phyloP scores from a whole-genome alignment of 2,888 invertebrate species.

The Eristalinus sepulchralis region DNA sequence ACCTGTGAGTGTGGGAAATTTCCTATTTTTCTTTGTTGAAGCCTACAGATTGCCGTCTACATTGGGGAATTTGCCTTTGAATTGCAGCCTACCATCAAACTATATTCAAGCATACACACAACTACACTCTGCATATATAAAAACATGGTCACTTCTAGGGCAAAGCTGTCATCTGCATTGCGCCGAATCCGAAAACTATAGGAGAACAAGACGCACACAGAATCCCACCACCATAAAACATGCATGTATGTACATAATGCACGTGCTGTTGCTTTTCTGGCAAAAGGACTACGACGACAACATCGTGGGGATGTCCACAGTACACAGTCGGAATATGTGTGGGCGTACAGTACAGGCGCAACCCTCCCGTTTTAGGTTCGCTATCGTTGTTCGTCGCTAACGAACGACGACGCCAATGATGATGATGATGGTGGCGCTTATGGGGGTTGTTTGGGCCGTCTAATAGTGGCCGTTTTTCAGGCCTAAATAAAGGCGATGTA shows the following conservation, averaged over 20 bases:
- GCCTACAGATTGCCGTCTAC: slow-evolving; percentile 28
- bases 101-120: neutral
- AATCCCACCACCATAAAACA: slow-evolving; percentile 25
- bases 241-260: slow-evolving; percentile 64
- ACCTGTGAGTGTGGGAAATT: slow-evolving; percentile 13
- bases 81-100: slow-evolving; percentile 37
- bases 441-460: slow-evolving; percentile 20
- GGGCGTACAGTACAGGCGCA: slow-evolving; percentile 13
- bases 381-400: neutral
- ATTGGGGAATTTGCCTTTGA: slow-evolving; percentile 24
- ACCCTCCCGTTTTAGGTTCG: neutral
- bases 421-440: slow-evolving; percentile 8
- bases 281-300: slow-evolving; percentile 51
- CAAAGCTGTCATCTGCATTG: slow-evolving; percentile 26
- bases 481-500: slow-evolving; percentile 35
- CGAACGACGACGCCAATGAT: neutral
- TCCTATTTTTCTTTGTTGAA: slow-evolving; percentile 37
- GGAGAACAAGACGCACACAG: slow-evolving; percentile 46
- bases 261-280: slow-evolving; percentile 65
- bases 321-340: slow-evolving; percentile 1
- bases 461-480: slow-evolving; percentile 47
- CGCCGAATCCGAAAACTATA: slow-evolving; percentile 54
- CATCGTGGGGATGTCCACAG: slow-evolving; percentile 23
- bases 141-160: slow-evolving; percentile 5
- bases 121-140: neutral